Evolutionary conservation across 2,888 invertebrate genomes (phyloP).

Genomic region (Cheilosia soror): DNA sequence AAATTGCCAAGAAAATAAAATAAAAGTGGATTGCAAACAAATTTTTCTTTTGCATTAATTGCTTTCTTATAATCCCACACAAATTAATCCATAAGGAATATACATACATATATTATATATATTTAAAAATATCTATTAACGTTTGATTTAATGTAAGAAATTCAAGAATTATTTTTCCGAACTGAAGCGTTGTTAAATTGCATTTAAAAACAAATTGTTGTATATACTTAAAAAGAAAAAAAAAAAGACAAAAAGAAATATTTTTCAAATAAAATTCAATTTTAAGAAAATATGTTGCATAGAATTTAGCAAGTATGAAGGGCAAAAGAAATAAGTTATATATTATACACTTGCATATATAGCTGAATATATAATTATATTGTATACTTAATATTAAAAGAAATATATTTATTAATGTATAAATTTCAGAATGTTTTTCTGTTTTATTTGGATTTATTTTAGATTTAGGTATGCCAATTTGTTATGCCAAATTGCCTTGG

Average conservation of each 20-base stretch:
- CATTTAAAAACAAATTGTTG: conserved; percentile 52
- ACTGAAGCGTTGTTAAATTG: conserved; percentile 55
- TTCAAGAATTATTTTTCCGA: conserved; percentile 27
- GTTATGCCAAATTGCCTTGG: too few relatives aligned
- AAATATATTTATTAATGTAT: conserved; percentile 76
- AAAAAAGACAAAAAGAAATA: conserved; percentile 10
- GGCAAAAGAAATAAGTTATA: conserved; percentile 48
- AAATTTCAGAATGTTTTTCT: conserved; percentile 17
- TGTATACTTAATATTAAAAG: conserved; percentile 71
- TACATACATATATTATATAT: conserved; percentile 7
- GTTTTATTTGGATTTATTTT: background rate
- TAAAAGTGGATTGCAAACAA: conserved; percentile 6
- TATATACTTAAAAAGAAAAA: conserved; percentile 56
- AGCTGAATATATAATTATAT: conserved; percentile 74
- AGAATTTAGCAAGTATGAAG: conserved; percentile 34
- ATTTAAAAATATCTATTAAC: conserved; percentile 8
- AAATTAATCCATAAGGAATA: conserved; percentile 12
- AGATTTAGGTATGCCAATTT: too few relatives aligned
- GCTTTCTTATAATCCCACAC: conserved; percentile 18
- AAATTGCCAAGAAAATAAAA: background rate
- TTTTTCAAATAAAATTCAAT: conserved; percentile 50
- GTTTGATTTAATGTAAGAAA: conserved; percentile 1
- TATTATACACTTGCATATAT: conserved; percentile 67
- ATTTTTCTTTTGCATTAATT: conserved; percentile 34
- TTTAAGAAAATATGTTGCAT: conserved; percentile 47